These are phyloP conservation scores for Drosophila insularis DNA, from an alignment of 1,140 invertebrate genomes.

Conservation along the genomic window DNA sequence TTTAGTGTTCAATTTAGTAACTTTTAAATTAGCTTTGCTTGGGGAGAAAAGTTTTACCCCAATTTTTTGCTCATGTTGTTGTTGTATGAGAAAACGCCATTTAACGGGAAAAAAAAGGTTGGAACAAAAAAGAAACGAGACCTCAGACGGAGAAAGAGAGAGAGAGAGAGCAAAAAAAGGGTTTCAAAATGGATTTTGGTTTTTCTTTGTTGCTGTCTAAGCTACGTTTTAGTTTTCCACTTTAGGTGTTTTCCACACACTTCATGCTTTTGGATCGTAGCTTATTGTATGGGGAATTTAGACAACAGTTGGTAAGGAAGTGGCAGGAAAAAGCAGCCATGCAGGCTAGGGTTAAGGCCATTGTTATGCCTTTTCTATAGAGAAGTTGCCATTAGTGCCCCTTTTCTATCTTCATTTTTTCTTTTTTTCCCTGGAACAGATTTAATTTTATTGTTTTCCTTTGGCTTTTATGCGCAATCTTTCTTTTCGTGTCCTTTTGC, in stretches of 20 bases:
- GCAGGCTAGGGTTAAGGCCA: constrained; percentile 49
- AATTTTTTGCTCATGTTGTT: constrained; percentile 13
- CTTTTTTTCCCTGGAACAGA: constrained; percentile 47
- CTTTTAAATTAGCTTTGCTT: constrained; percentile 76
- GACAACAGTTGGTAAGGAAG: not conserved
- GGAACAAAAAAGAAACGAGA: constrained; percentile 22
- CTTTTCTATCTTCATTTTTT: not conserved
- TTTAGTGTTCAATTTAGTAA: constrained; percentile 71
- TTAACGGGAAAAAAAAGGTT: constrained; percentile 35
- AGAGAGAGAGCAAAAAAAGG: constrained; percentile 32
- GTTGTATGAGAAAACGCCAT: constrained; percentile 60
- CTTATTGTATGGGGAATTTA: constrained; percentile 69
- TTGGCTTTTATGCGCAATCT: constrained; percentile 61
- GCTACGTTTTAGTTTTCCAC: constrained; percentile 76
- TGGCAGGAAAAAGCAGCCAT: constrained; percentile 43
- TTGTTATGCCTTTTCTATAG: constrained; percentile 74
- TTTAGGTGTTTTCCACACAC: constrained; percentile 71
- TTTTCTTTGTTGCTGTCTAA: constrained; percentile 46
- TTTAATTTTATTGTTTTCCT: constrained; percentile 82
- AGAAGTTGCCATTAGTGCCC: constrained; percentile 68
- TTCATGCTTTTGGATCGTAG: constrained; percentile 57
- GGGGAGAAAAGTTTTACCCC: constrained; percentile 46
- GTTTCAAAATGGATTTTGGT: constrained; percentile 74
- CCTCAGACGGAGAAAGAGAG: not conserved
- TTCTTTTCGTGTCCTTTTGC: constrained; percentile 47